Conservation (phyloP, 1,140 invertebrate species). For the Dufourea novaeangliae region DNA sequence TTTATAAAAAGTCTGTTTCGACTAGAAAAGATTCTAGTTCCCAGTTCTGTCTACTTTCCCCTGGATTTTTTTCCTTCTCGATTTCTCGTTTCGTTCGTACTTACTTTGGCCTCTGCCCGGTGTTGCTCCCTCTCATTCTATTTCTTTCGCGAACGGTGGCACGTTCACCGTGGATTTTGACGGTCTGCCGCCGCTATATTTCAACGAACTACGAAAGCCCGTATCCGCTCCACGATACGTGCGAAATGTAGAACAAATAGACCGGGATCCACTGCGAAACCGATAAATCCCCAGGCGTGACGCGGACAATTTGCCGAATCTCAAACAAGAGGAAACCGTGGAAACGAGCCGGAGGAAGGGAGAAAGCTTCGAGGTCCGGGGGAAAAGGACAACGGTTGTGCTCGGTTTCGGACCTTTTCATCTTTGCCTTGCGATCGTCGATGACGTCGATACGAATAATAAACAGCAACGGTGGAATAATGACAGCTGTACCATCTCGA, state of each 20-base stretch:
- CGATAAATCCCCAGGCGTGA: conserved; percentile 60
- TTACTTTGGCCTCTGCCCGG: background rate
- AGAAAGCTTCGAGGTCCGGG: background rate
- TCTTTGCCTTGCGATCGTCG: background rate
- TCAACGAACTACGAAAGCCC: conserved; percentile 3
- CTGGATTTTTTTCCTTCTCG: too few species aligned
- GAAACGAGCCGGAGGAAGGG: background rate
- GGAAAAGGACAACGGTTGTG: background rate
- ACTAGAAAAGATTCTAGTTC: conserved; percentile 22
- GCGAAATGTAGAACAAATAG: conserved; percentile 66
- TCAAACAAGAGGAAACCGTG: conserved; percentile 16
- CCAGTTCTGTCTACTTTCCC: background rate
- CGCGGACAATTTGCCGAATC: conserved; percentile 62
- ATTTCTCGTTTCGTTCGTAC: too few species aligned
- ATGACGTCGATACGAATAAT: conserved; percentile 6
- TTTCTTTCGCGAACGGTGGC: background rate
- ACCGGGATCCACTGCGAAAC: conserved; percentile 57
- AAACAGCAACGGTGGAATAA: conserved; percentile 13
- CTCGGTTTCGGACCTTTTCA: background rate
- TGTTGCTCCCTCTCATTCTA: background rate
- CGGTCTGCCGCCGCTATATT: conserved; percentile 35
- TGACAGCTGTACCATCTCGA: background rate
- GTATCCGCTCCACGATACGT: conserved; percentile 34
- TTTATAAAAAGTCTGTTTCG: conserved; percentile 50
- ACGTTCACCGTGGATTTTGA: conserved; percentile 30